Percentiles rank a stretch among this genome's conserved stretches.
Evolutionary conservation across 2,113 vertebrate genomes (phyloP).

Genomic region (Abramis brama): DNA sequence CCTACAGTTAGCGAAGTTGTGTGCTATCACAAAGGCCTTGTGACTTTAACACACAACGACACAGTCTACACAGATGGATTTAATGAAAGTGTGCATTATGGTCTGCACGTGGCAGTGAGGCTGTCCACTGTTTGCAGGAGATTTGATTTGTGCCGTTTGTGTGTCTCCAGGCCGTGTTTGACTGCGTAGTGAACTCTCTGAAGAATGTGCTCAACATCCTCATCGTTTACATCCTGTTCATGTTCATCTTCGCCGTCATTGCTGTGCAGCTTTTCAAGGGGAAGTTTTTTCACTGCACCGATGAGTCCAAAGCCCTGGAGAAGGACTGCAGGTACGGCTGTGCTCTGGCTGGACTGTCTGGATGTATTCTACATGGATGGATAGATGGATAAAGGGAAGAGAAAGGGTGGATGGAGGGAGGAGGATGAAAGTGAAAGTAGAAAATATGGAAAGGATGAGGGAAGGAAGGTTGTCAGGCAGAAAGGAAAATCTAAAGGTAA

Average conservation of each 20-base stretch:
- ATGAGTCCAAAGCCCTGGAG: conserved; percentile 93
- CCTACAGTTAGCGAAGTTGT: neutral
- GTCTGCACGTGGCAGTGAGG: conserved; percentile 9
- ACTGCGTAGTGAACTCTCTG: conserved; percentile 97
- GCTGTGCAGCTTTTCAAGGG: conserved; percentile 98
- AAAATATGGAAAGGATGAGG: neutral
- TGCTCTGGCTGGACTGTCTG: neutral
- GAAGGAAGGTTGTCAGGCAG: neutral
- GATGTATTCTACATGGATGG: neutral
- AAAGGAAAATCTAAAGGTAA: no score
- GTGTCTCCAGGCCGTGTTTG: conserved; percentile 88
- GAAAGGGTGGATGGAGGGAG: neutral
- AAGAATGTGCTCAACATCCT: conserved; percentile 98
- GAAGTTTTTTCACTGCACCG: conserved; percentile 97
- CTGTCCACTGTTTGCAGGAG: neutral
- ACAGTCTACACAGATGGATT: neutral
- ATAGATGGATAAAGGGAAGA: neutral
- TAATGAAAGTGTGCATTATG: neutral
- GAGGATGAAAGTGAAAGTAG: neutral
- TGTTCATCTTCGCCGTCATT: conserved; percentile 98
- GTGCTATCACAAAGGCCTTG: neutral
- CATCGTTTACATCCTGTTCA: conserved; percentile 98
- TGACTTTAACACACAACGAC: neutral
- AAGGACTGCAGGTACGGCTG: conserved; percentile 90
- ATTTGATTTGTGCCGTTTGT: conserved; percentile 24